Percentiles rank a stretch among this genome's conserved stretches.
Conservation (phyloP, 1,140 invertebrate species). For the Mactra quadrangularis region DNA sequence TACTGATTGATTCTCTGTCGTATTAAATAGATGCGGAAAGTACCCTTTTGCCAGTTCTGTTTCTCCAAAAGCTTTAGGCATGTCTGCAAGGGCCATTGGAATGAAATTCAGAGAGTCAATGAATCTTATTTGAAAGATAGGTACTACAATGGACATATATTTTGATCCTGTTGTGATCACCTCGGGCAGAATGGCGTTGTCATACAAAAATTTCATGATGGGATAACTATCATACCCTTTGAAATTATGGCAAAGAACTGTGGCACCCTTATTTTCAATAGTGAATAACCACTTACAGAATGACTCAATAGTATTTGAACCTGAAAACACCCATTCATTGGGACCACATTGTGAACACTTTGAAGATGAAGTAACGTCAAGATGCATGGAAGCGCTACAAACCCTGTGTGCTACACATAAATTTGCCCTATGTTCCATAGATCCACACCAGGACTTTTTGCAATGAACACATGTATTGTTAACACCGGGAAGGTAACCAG, state of each 20-base stretch:
- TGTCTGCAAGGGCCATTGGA: constrained; percentile 2
- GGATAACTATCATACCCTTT: background rate
- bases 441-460: constrained; percentile 15
- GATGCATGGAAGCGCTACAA: constrained; percentile 1
- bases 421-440: constrained; percentile 20
- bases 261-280: background rate
- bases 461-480: background rate
- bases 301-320: background rate
- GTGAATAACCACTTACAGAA: background rate
- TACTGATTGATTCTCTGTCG: background rate
- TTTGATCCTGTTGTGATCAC: background rate
- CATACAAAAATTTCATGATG: background rate
- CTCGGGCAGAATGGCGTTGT: background rate
- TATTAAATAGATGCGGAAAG: constrained; percentile 42
- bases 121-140: background rate
- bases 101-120: constrained; percentile 39
- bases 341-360: constrained; percentile 27
- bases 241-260: background rate
- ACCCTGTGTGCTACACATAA: constrained; percentile 29
- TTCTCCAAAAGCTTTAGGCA: constrained; percentile 33
- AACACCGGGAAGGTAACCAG: background rate
- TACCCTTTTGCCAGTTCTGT: constrained; percentile 35
- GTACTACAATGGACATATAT: background rate
- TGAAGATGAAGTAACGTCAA: background rate
- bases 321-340: constrained; percentile 42